These are phyloP conservation scores for Chrysomela aeneicollis DNA, from an alignment of 2,888 invertebrate genomes.

Conservation along the genomic window DNA sequence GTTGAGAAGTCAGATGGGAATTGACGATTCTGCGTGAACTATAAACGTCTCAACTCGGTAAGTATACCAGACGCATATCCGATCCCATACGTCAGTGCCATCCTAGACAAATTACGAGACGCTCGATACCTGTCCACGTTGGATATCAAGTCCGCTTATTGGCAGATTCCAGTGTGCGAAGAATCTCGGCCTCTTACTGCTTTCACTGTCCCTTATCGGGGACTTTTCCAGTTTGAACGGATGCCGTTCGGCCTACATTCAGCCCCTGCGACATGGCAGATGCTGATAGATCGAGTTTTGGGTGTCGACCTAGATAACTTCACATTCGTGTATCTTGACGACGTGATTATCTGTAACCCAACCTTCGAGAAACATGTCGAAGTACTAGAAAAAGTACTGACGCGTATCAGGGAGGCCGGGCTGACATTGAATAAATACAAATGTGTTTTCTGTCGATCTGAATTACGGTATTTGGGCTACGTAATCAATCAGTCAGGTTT, in stretches of 20 bases:
- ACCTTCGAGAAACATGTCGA: slow-evolving; percentile 40
- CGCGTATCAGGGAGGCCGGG: slow-evolving; percentile 33
- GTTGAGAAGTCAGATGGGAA: slow-evolving; percentile 50
- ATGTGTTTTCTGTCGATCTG: no score
- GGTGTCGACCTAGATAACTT: slow-evolving; percentile 40
- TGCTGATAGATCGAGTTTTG: slow-evolving; percentile 40
- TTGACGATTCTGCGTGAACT: slow-evolving; percentile 45
- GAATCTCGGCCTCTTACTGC: slow-evolving; percentile 41
- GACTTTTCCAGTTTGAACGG: slow-evolving; percentile 44
- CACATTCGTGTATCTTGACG: slow-evolving; percentile 44
- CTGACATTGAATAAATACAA: no score
- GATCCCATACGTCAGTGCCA: slow-evolving; percentile 20
- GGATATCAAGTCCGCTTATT: slow-evolving; percentile 30
- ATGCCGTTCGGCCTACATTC: slow-evolving; percentile 45
- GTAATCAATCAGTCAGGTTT: slow-evolving; percentile 18
- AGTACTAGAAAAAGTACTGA: slow-evolving; percentile 39
- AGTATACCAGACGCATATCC: slow-evolving; percentile 35
- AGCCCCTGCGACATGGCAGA: slow-evolving; percentile 45
- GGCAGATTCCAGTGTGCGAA: slow-evolving; percentile 26
- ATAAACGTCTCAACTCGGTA: slow-evolving; percentile 39
- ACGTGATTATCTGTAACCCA: slow-evolving; percentile 39
- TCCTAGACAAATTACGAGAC: slow-evolving; percentile 27
- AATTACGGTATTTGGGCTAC: no score
- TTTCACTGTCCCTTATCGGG: slow-evolving; percentile 45
- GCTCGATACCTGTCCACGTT: slow-evolving; percentile 31